phyloP scores from a whole-genome alignment of 2,113 vertebrate genomes.

The Hippocampus barbouri region DNA sequence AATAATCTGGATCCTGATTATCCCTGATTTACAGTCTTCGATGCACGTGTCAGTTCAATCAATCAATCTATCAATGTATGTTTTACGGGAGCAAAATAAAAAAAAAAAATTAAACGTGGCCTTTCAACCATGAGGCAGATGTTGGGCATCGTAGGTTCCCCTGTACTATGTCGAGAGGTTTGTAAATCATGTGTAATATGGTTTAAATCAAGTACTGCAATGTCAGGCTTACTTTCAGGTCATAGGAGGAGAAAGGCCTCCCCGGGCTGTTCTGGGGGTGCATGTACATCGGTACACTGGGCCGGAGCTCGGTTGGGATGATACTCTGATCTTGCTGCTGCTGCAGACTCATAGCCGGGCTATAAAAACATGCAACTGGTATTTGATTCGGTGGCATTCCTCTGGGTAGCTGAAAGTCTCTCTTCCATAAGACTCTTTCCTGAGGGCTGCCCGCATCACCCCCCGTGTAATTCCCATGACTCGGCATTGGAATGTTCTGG shows the following conservation, averaged over 20 bases:
- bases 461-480: slow-evolving; percentile 50
- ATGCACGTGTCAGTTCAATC: too few species aligned
- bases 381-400: slow-evolving; percentile 73
- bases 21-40: too few species aligned
- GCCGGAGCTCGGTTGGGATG: slow-evolving; percentile 48
- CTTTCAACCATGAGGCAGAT: not conserved
- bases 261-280: slow-evolving; percentile 72
- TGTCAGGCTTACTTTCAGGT: slow-evolving; percentile 70
- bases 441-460: slow-evolving; percentile 67
- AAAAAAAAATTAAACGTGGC: too few species aligned
- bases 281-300: slow-evolving; percentile 59
- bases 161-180: not conserved
- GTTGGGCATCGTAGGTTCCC: not conserved
- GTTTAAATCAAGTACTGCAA: not conserved
- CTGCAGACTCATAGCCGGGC: slow-evolving; percentile 69
- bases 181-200: slow-evolving; percentile 37
- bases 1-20: too few species aligned
- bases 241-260: slow-evolving; percentile 76
- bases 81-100: too few species aligned
- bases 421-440: slow-evolving; percentile 70
- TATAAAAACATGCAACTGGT: slow-evolving; percentile 79
- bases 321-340: slow-evolving; percentile 61
- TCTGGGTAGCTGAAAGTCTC: slow-evolving; percentile 69
- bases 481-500: slow-evolving; percentile 50
- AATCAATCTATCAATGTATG: too few species aligned